Percentiles rank a stretch among this genome's conserved stretches.
Evolutionary conservation across 2,113 vertebrate genomes (phyloP).

Genomic region (Thermophis baileyi): DNA sequence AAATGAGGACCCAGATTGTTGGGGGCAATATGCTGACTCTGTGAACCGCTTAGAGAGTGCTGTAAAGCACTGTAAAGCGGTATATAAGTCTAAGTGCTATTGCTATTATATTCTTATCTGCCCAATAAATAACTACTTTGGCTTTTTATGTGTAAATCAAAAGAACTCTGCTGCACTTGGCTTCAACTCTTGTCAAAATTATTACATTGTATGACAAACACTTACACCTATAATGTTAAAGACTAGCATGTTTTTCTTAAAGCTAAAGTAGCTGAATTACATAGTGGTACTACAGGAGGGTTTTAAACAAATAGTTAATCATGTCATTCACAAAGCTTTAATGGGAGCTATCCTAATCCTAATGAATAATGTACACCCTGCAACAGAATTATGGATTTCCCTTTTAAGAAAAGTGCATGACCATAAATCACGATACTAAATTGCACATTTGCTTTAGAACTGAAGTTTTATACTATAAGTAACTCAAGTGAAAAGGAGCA

Average conservation of each 20-base stretch:
- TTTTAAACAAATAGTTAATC: not conserved
- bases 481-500: not conserved
- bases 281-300: not conserved
- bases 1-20: too few species aligned
- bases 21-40: too few species aligned
- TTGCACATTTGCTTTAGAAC: conserved; percentile 18
- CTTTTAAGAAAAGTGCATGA: conserved; percentile 2
- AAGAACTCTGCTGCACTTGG: not conserved
- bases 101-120: not conserved
- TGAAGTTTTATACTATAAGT: not conserved
- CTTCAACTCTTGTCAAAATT: not conserved
- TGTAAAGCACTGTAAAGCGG: too few species aligned
- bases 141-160: not conserved
- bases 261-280: not conserved
- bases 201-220: not conserved
- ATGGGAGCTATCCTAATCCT: conserved; percentile 4
- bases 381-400: conserved; percentile 9
- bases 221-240: not conserved
- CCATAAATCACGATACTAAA: conserved; percentile 2
- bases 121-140: not conserved
- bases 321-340: not conserved
- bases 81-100: too few species aligned
- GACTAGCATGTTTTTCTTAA: not conserved
- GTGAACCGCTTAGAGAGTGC: too few species aligned
- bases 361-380: conserved; percentile 5